Base-by-base conservation (phyloP, 2,888 invertebrate species). In the Harpalus rubripes region DNA sequence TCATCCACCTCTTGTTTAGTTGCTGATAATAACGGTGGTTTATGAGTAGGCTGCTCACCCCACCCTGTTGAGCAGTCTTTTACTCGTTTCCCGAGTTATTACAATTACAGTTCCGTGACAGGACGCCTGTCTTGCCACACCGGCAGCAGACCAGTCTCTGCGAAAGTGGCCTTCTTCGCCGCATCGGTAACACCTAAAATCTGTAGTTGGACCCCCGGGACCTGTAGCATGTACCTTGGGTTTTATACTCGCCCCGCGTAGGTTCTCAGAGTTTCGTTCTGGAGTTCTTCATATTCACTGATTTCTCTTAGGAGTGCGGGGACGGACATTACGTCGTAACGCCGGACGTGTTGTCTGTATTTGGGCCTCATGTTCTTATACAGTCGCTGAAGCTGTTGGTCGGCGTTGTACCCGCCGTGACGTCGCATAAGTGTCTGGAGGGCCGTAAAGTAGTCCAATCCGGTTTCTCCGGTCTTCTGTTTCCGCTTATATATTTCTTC, bases 371-470 rank as follows among this genome's bases (percentile, higher is more conserved):
- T 12, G 56, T 56, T 78, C 15, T 32, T 59, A 44, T 52, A 84
- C 7, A 65, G 52, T 56, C 44, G 79, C 72, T 32, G 68, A n/a
- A 16, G 83, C 22, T 18, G 16, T 32, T 68, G 76, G 7, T 22
- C 52, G 26, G 8, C 39, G 8, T 10, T 7, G 2, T 39, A 68
- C 1, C 44, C 61, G 12, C 59, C 82, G 58, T 68, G 76, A 18
- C 39, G 56, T 22, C 61, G 41, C 83, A 56, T 82, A 12, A 76
- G 22, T 6, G 76, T 76, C 44, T 76, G 76, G 3, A 41, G 41
- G 12, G 76, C 76, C 5, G 18, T 18, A 16, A 76, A 8, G 65
- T 63, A 16, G 39, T 41, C 72, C 15, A 32, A 8, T 4, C 41
- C 72, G 7, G 72, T 15, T n/a, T n/a, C n/a, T n/a, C n/a, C n/a